A percentile compares a stretch with the other conserved stretches of the same genome.
Conservation (phyloP, 2,888 invertebrate species). For the Leuctra nigra region DNA sequence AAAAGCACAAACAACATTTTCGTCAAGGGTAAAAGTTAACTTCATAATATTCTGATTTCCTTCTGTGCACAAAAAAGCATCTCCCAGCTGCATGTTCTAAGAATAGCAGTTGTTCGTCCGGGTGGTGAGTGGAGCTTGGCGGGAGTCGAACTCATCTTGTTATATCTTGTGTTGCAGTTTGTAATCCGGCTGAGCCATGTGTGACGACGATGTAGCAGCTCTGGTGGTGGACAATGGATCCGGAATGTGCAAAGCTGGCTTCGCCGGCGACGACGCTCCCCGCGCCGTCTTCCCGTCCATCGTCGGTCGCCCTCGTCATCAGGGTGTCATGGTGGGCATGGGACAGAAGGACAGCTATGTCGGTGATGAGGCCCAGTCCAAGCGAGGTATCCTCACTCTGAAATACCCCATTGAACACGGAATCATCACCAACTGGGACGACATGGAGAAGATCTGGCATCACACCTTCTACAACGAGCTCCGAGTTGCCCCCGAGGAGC, state of each 20-base stretch:
- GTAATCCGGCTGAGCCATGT: slow-evolving; percentile 58
- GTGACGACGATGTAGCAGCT: slow-evolving; percentile 93
- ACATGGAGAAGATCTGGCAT: slow-evolving; percentile 99
- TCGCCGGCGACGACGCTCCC: slow-evolving; percentile 85
- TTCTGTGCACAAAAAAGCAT: no score
- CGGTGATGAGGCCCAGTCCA: slow-evolving; percentile 94
- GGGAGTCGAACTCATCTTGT: no score
- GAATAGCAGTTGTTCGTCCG: no score
- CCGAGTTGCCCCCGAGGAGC: slow-evolving; percentile 92
- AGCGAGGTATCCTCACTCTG: slow-evolving; percentile 91
- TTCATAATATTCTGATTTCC: no score
- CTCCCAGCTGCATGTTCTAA: no score
- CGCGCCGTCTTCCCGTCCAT: slow-evolving; percentile 85
- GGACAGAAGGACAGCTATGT: slow-evolving; percentile 96
- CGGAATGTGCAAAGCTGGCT: slow-evolving; percentile 90
- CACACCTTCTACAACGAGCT: slow-evolving; percentile 98
- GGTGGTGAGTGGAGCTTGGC: no score
- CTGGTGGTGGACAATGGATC: slow-evolving; percentile 87
- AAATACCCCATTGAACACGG: slow-evolving; percentile 97
- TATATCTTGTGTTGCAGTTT: not conserved
- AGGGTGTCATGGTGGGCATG: slow-evolving; percentile 92
- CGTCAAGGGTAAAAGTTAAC: no score
- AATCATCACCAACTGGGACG: slow-evolving; percentile 97
- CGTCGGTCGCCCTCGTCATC: slow-evolving; percentile 80
- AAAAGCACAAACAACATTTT: no score